Conservation (phyloP, 2,797 vertebrate species). For the Crenuchus spilurus region DNA sequence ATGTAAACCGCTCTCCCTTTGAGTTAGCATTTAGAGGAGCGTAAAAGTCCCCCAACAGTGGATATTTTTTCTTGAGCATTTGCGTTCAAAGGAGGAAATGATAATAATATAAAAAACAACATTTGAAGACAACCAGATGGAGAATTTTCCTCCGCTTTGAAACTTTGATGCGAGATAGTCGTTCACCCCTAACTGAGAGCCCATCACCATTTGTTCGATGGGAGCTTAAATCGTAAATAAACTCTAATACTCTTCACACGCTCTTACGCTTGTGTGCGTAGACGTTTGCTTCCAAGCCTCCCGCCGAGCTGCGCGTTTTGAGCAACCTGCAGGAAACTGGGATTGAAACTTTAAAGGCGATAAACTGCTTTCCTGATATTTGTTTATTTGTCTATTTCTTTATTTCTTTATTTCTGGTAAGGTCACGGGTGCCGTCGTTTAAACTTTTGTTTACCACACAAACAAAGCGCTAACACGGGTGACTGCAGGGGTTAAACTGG, state of each 20-base stretch:
- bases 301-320: neutral
- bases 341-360: constrained; percentile 8
- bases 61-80: constrained; percentile 2
- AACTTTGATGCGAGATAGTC: neutral
- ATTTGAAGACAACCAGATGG: neutral
- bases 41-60: neutral
- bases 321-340: neutral
- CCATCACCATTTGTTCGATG: neutral
- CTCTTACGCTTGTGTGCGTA: neutral
- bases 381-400: neutral
- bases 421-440: neutral
- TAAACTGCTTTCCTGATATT: neutral
- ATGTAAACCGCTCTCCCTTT: constrained; percentile 9
- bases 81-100: neutral
- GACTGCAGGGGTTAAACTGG: neutral
- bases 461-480: neutral
- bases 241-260: neutral
- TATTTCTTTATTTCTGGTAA: neutral
- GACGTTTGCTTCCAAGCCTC: neutral
- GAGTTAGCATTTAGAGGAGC: neutral
- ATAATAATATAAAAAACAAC: neutral
- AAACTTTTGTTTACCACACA: neutral
- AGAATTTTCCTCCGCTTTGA: neutral
- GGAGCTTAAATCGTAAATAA: neutral
- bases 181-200: constrained; percentile 1